Conservation (phyloP, 1,140 invertebrate genomes). For the Calephelis virginiensis region DNA sequence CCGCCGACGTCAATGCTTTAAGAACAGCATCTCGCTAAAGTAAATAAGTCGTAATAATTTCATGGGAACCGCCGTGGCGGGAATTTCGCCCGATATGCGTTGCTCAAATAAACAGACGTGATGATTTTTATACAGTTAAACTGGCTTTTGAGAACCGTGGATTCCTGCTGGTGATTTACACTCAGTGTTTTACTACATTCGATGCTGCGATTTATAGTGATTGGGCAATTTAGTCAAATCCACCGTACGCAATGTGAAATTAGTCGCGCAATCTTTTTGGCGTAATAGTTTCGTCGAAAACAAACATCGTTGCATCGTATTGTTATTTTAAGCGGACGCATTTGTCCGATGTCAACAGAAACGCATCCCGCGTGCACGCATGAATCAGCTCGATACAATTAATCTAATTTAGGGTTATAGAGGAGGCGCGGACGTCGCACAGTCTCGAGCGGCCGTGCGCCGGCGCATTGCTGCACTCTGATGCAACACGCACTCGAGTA, state of each 20-base stretch:
- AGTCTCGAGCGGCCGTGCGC: constrained; percentile 64
- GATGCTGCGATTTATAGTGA: background rate
- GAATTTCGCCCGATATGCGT: constrained; percentile 39
- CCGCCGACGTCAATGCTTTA: constrained; percentile 57
- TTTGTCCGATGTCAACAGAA: constrained; percentile 68
- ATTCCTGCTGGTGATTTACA: constrained; percentile 43
- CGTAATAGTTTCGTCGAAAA: constrained; percentile 11
- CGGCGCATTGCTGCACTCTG: constrained; percentile 50
- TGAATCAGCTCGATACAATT: constrained; percentile 76
- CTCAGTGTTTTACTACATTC: constrained; percentile 17
- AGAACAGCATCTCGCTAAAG: constrained; percentile 63
- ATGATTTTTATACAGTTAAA: constrained; percentile 70
- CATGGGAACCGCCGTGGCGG: constrained; percentile 62
- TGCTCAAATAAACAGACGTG: constrained; percentile 54
- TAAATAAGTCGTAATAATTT: constrained; percentile 76
- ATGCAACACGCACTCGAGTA: constrained; percentile 34
- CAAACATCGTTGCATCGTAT: constrained; percentile 25
- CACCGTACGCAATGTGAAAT: background rate
- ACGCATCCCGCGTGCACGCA: constrained; percentile 54
- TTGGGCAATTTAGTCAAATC: background rate
- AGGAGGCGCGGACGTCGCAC: constrained; percentile 68
- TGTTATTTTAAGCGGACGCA: constrained; percentile 59
- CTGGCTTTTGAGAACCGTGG: constrained; percentile 46
- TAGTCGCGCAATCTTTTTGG: background rate
- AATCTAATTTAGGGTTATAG: constrained; percentile 77